These are phyloP conservation scores for Rhopilema esculentum DNA, from an alignment of 30 jellyfish, hydroid and myxozoan genomes.

Conservation along the genomic window DNA sequence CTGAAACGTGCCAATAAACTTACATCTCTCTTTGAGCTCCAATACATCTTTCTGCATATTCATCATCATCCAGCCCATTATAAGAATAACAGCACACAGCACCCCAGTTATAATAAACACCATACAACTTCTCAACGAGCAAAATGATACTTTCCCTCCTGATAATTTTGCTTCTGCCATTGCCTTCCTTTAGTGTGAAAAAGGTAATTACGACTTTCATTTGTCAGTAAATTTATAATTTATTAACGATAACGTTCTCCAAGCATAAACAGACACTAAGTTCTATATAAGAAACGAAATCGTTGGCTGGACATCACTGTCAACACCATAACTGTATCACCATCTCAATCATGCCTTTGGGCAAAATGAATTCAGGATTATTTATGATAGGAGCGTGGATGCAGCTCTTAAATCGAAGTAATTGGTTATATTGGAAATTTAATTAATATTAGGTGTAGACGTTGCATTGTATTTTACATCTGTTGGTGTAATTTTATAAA, in stretches of 20 bases:
- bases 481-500: not conserved
- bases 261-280: too few species aligned
- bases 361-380: not conserved
- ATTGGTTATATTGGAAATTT: not conserved
- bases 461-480: not conserved
- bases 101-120: constrained; percentile 55
- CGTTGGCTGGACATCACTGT: too few species aligned
- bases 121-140: constrained; percentile 64
- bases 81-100: constrained; percentile 54
- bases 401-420: not conserved
- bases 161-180: constrained; percentile 74
- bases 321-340: too few species aligned
- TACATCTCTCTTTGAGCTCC: constrained; percentile 44
- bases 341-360: not conserved
- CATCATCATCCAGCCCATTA: constrained; percentile 81
- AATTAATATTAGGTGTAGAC: too few species aligned
- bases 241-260: too few species aligned
- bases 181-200: constrained; percentile 45
- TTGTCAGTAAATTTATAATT: not conserved
- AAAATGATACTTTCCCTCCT: constrained; percentile 59
- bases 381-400: not conserved
- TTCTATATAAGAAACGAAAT: too few species aligned
- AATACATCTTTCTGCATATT: constrained; percentile 58
- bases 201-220: not conserved
- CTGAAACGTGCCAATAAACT: not conserved